Evolutionary conservation across 2,797 vertebrate species (phyloP).

Genomic region (Bradypodion pumilum): DNA sequence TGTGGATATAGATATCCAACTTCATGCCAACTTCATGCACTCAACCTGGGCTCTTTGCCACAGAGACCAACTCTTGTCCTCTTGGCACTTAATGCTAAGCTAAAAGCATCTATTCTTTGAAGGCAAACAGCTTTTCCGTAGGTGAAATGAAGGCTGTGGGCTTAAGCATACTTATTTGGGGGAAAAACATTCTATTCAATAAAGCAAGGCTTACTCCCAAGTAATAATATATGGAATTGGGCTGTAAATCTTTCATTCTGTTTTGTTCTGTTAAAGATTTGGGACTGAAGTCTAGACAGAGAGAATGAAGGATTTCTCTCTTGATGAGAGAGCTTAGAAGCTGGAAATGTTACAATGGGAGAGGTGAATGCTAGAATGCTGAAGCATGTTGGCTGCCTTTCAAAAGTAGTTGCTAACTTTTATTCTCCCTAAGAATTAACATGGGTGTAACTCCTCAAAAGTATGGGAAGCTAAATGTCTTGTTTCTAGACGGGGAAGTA

Average conservation of each 20-base stretch:
- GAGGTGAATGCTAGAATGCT: constrained; percentile 32
- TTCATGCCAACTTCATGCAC: not conserved
- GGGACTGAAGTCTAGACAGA: constrained; percentile 61
- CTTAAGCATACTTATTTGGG: not conserved
- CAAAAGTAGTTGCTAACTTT: constrained; percentile 52
- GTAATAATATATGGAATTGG: not conserved
- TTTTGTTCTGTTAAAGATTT: constrained; percentile 44
- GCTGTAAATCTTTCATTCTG: not conserved
- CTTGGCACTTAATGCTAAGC: not conserved
- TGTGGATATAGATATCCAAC: too few relatives aligned
- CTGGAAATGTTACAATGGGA: constrained; percentile 32
- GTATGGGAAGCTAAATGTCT: constrained; percentile 54
- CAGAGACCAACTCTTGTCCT: not conserved
- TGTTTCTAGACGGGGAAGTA: constrained; percentile 53
- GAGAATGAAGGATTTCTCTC: constrained; percentile 46
- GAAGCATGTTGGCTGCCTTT: constrained; percentile 39
- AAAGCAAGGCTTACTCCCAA: not conserved
- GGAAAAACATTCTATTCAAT: not conserved
- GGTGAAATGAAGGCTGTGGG: not conserved
- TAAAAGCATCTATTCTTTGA: not conserved
- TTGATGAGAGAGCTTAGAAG: constrained; percentile 28
- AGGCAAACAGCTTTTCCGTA: not conserved
- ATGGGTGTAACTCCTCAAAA: constrained; percentile 62
- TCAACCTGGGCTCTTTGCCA: not conserved
- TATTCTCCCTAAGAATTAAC: constrained; percentile 60